Conservation (phyloP, 1,140 invertebrate genomes). For the Stratiolaelaps scimitus region DNA sequence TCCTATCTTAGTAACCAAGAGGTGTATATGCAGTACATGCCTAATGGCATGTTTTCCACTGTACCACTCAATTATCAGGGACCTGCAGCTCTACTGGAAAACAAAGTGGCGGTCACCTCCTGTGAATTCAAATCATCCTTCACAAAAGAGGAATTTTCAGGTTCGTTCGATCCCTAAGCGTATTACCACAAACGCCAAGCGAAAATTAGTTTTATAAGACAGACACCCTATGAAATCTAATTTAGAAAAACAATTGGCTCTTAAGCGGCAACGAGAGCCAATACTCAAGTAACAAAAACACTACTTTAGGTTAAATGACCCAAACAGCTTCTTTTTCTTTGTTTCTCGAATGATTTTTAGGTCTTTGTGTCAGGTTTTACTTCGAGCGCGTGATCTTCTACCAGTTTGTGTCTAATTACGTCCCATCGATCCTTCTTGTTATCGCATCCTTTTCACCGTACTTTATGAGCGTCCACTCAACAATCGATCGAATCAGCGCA, state of each 20-base stretch:
- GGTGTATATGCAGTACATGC: background rate
- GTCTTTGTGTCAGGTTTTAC: background rate
- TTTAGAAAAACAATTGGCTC: background rate
- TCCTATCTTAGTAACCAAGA: constrained; percentile 6
- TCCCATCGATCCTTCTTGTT: background rate
- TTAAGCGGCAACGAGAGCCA: background rate
- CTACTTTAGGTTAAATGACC: too few relatives aligned
- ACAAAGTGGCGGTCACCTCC: background rate
- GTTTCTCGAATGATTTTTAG: background rate
- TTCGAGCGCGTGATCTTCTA: background rate
- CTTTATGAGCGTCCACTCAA: constrained; percentile 10
- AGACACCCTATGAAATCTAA: background rate
- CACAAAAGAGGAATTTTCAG: background rate
- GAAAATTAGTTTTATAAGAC: background rate
- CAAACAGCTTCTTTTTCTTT: constrained; percentile 1
- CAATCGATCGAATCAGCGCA: background rate
- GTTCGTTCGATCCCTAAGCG: background rate
- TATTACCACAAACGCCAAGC: background rate
- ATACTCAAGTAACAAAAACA: too few relatives aligned
- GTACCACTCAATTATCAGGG: background rate
- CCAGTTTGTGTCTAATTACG: constrained; percentile 3
- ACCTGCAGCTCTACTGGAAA: background rate
- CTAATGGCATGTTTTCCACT: background rate
- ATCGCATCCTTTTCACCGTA: constrained; percentile 5
- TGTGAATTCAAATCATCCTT: background rate